Percentiles rank a stretch among this genome's conserved stretches.
These are phyloP conservation scores for Microcebus murinus DNA, from an alignment of 2,113 vertebrate species.

Conservation along the genomic window DNA sequence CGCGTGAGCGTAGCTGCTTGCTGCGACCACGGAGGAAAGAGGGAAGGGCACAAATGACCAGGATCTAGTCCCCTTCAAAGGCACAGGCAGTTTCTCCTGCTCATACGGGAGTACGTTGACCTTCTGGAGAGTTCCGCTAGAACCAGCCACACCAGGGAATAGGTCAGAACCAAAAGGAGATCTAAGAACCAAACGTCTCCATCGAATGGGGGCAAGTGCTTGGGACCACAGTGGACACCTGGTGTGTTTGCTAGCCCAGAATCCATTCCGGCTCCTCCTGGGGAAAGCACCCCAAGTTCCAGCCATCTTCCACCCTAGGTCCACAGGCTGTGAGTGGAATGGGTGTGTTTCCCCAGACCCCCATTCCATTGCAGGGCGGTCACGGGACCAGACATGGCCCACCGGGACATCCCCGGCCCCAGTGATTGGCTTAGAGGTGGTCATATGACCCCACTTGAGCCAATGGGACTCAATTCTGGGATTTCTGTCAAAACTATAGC, in stretches of 20 bases:
- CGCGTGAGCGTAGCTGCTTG: neutral
- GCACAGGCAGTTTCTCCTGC: neutral
- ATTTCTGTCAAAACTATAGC: neutral
- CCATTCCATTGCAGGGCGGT: neutral
- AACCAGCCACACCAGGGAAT: neutral
- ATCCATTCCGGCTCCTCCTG: neutral
- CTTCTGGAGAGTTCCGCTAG: neutral
- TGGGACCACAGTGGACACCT: neutral
- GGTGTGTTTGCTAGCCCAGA: neutral
- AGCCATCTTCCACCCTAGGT: neutral
- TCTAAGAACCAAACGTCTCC: neutral
- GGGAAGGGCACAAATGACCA: neutral
- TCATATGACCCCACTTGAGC: neutral
- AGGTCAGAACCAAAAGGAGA: neutral
- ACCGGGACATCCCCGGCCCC: no score
- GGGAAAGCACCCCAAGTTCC: neutral
- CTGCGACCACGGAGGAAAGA: neutral
- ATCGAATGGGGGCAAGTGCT: neutral
- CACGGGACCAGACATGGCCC: neutral
- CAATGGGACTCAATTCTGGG: neutral
- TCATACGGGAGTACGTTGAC: neutral
- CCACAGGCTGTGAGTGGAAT: neutral
- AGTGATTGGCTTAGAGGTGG: neutral
- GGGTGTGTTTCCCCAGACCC: neutral
- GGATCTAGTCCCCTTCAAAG: neutral